Percentiles rank a stretch among this genome's conserved stretches.
Conservation (phyloP, 2,797 vertebrate genomes). For the Sebastes hubbsi region DNA sequence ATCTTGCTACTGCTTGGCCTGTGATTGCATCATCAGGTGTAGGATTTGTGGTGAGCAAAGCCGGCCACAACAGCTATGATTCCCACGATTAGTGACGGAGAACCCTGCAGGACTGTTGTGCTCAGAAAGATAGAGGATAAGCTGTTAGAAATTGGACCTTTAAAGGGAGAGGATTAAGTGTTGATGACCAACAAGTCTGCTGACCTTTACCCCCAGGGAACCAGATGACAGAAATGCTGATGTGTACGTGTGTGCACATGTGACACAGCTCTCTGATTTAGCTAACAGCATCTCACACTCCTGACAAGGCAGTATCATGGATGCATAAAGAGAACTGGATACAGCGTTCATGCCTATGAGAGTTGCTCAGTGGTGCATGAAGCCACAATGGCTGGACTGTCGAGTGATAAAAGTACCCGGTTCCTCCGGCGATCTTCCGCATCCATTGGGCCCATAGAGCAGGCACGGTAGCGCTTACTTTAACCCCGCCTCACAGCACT, state of each 20-base stretch:
- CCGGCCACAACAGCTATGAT: background rate
- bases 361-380: too few species aligned
- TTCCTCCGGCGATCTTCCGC: too few species aligned
- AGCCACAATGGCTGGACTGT: too few species aligned
- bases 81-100: conserved; percentile 30
- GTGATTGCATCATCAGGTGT: conserved; percentile 53
- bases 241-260: background rate
- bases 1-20: conserved; percentile 39
- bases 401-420: too few species aligned
- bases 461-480: too few species aligned
- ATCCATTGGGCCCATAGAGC: too few species aligned
- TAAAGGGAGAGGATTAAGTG: background rate
- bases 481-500: too few species aligned
- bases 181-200: background rate
- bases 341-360: too few species aligned
- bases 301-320: background rate
- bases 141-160: background rate
- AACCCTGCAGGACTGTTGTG: background rate
- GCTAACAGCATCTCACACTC: background rate
- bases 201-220: conserved; percentile 6
- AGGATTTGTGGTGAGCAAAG: conserved; percentile 16
- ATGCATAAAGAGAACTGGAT: too few species aligned
- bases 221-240: conserved; percentile 33
- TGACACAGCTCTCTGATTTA: background rate
- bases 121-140: background rate